Evolutionary conservation across 2,797 vertebrate species (phyloP).

Genomic region (Mus caroli): DNA sequence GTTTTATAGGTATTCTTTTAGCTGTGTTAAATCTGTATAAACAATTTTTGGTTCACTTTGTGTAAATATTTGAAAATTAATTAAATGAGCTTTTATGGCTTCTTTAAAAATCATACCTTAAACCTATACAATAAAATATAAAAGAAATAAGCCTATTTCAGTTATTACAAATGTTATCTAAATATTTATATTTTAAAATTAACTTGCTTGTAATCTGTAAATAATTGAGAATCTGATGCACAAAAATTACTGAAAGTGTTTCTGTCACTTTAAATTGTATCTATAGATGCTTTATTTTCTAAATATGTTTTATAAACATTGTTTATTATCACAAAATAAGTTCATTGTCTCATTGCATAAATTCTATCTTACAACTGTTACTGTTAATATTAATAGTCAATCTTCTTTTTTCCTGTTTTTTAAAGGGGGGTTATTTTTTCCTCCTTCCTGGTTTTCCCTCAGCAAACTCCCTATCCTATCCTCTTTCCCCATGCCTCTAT

Average conservation of each 20-base stretch:
- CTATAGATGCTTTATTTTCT: not conserved
- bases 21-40: not conserved
- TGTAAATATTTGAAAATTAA: not conserved
- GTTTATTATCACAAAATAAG: not conserved
- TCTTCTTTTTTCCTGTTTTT: too few species aligned
- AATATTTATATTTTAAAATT: not conserved
- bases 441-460: too few species aligned
- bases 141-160: not conserved
- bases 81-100: too few species aligned
- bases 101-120: too few species aligned
- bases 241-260: not conserved
- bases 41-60: not conserved
- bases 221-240: not conserved
- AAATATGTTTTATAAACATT: not conserved
- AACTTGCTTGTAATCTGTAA: not conserved
- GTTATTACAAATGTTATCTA: not conserved
- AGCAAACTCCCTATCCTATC: too few species aligned
- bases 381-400: not conserved
- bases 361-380: not conserved
- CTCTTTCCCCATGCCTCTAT: too few species aligned
- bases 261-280: not conserved
- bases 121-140: too few species aligned
- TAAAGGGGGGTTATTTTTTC: too few species aligned
- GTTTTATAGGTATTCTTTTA: not conserved
- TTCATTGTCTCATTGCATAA: not conserved